Evolutionary conservation across 2,113 vertebrate species (phyloP).

Genomic region (Crotalus helleri): DNA sequence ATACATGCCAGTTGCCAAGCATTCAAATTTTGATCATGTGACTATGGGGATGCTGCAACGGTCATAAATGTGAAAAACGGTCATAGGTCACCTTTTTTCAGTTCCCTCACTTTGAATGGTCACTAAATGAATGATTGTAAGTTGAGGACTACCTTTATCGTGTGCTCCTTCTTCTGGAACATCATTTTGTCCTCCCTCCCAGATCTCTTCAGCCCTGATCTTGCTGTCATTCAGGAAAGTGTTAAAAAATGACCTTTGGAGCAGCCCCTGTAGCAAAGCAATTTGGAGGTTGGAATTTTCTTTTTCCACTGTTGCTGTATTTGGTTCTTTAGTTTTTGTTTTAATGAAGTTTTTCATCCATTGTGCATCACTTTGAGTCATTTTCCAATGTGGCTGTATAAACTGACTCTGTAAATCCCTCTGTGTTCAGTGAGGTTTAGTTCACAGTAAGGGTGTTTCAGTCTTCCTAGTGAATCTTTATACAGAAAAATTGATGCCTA

Average conservation of each 20-base stretch:
- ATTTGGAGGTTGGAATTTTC: not conserved
- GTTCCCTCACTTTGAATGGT: too few relatives aligned
- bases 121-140: too few relatives aligned
- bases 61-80: too few relatives aligned
- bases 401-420: not conserved
- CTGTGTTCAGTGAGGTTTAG: not conserved
- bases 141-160: not conserved
- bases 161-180: not conserved
- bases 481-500: not conserved
- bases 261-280: not conserved
- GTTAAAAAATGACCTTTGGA: not conserved
- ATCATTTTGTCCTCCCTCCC: not conserved
- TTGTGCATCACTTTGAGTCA: not conserved
- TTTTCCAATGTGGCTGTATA: not conserved
- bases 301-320: not conserved
- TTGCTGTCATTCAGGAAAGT: not conserved
- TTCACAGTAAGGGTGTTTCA: not conserved
- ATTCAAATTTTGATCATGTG: too few relatives aligned
- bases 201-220: not conserved
- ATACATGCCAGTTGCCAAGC: too few relatives aligned
- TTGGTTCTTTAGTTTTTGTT: not conserved
- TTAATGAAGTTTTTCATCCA: not conserved
- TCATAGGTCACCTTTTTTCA: too few relatives aligned
- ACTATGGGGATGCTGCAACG: too few relatives aligned
- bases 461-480: not conserved